These are phyloP conservation scores for Muraenolepis orangiensis DNA, from an alignment of 2,797 vertebrate genomes.

Conservation along the genomic window DNA sequence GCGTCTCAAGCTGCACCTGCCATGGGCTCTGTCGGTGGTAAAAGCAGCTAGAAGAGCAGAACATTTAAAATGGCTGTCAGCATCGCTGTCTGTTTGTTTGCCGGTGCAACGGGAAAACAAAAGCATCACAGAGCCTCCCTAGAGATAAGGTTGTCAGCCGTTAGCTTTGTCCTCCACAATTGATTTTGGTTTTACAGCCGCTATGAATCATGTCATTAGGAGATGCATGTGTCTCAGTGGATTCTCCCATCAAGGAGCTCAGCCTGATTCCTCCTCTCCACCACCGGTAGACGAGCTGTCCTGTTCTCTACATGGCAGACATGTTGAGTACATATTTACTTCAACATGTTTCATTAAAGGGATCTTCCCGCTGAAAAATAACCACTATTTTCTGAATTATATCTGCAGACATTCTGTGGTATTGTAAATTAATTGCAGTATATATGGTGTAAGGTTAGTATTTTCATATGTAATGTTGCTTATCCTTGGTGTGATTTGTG, in stretches of 20 bases:
- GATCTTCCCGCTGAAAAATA: neutral
- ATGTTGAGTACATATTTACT: neutral
- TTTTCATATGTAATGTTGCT: too few relatives aligned
- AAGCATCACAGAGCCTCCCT: neutral
- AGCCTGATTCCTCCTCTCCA: neutral
- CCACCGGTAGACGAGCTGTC: neutral
- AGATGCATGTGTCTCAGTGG: slow-evolving; percentile 2
- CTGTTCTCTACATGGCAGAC: neutral
- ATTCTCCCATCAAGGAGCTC: neutral
- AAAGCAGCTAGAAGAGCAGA: slow-evolving; percentile 33
- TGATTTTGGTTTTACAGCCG: slow-evolving; percentile 5
- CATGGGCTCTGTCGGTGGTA: slow-evolving; percentile 22
- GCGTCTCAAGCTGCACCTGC: slow-evolving; percentile 11
- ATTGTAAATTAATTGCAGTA: neutral
- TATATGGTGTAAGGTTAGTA: neutral
- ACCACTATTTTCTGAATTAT: neutral
- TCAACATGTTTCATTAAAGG: neutral
- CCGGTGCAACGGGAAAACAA: slow-evolving; percentile 40
- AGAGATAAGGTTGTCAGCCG: slow-evolving; percentile 30
- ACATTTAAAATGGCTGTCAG: slow-evolving; percentile 71
- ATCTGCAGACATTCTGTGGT: neutral
- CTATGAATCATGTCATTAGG: neutral
- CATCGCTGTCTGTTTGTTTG: slow-evolving; percentile 23
- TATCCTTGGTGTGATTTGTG: too few relatives aligned
- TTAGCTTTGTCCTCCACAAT: slow-evolving; percentile 27